A percentile compares a stretch with the other conserved stretches of the same genome.
Evolutionary conservation across 2,797 vertebrate species (phyloP).

Genomic region (Sebastes diaconus): DNA sequence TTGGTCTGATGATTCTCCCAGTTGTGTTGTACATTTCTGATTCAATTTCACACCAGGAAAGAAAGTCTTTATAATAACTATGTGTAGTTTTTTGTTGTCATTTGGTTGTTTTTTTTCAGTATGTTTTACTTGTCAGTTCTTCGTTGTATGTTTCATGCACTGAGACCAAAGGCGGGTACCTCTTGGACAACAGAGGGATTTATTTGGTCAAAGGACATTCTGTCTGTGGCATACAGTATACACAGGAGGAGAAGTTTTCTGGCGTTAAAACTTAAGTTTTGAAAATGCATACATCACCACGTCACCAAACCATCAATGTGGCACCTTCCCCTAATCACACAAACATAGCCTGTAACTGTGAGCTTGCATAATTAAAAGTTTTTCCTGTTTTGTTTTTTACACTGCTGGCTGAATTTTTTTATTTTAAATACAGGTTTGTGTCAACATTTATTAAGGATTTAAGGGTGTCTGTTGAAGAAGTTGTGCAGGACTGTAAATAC

Average conservation of each 20-base stretch:
- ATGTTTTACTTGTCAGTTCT: conserved; percentile 49
- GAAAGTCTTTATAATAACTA: conserved; percentile 21
- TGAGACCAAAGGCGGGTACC: conserved; percentile 72
- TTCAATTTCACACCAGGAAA: conserved; percentile 49
- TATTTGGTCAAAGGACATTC: conserved; percentile 57
- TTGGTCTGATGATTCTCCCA: conserved; percentile 28
- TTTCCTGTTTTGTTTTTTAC: conserved; percentile 76
- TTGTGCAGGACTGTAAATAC: neutral
- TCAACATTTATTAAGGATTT: neutral
- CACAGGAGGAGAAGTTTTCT: conserved; percentile 36
- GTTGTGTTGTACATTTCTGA: conserved; percentile 54
- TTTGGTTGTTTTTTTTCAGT: conserved; percentile 16
- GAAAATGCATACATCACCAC: conserved; percentile 41
- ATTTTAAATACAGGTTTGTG: conserved; percentile 5
- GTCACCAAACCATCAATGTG: conserved; percentile 50
- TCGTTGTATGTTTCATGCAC: conserved; percentile 69
- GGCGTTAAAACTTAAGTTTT: conserved; percentile 46
- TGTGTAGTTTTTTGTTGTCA: conserved; percentile 21
- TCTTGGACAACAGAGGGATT: conserved; percentile 58
- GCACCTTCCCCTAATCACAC: conserved; percentile 52
- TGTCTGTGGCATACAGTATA: conserved; percentile 56
- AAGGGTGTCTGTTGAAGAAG: neutral
- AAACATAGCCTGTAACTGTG: conserved; percentile 69
- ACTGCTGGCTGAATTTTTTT: conserved; percentile 37
- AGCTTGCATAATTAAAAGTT: conserved; percentile 79